Evolutionary conservation across 2,113 vertebrate genomes (phyloP).

Genomic region (Neogobius melanostomus): DNA sequence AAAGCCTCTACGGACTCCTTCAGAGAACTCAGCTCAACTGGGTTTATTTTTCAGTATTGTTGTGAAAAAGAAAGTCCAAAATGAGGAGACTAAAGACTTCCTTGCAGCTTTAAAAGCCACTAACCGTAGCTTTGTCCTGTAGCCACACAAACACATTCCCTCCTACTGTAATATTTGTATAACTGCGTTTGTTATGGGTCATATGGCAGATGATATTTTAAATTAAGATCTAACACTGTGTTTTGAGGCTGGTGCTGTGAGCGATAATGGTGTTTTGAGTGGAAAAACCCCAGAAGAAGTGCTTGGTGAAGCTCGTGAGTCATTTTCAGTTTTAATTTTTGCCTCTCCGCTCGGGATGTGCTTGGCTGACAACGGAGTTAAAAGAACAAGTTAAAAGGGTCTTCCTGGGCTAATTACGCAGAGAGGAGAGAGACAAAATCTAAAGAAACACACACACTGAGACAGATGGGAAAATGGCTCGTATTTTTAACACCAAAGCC

Average conservation of each 20-base stretch:
- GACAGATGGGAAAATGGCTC: neutral
- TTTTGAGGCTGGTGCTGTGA: no score
- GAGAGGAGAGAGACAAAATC: neutral
- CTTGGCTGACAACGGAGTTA: neutral
- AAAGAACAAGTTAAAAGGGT: conserved; percentile 7
- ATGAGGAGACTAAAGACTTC: no score
- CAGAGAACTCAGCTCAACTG: no score
- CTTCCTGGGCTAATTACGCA: neutral
- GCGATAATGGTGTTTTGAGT: neutral
- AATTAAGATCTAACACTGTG: neutral
- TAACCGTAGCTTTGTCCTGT: neutral
- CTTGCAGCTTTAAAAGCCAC: neutral
- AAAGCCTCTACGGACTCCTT: no score
- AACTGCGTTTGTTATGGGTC: neutral
- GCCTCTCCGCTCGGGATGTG: neutral
- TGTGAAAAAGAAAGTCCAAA: no score
- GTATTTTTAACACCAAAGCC: no score
- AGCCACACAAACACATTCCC: neutral
- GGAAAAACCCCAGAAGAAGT: neutral
- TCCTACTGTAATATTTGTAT: neutral
- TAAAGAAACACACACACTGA: neutral
- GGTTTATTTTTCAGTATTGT: no score
- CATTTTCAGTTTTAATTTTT: neutral
- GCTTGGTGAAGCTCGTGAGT: neutral
- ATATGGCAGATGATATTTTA: neutral